phyloP scores from a whole-genome alignment of 2,797 vertebrate genomes.

The Ispidina picta region DNA sequence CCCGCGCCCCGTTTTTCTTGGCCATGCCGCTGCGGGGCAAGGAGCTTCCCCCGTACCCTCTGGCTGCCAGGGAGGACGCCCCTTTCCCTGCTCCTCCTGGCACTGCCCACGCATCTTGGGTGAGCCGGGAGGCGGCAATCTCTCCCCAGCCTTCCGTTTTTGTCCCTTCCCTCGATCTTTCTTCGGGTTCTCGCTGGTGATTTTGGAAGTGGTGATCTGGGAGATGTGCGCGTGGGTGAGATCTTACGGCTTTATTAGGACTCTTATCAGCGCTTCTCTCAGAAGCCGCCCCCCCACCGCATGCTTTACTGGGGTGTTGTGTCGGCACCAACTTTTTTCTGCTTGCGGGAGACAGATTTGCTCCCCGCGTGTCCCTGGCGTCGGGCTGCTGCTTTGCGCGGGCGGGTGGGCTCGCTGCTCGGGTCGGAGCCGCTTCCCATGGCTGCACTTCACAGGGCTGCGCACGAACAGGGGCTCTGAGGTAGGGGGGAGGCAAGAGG shows the following conservation, averaged over 20 bases:
- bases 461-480: not conserved
- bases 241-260: slow-evolving; percentile 12
- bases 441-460: not conserved
- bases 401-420: not conserved
- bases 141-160: not conserved
- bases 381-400: not conserved
- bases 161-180: not conserved
- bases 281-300: not conserved
- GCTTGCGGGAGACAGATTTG: not conserved
- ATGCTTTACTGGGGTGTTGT: not conserved
- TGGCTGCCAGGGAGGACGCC: not conserved
- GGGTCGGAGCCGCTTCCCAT: not conserved
- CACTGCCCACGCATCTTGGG: not conserved
- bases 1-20: not conserved
- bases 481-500: not conserved
- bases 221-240: slow-evolving; percentile 4
- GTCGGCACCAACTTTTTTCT: slow-evolving; percentile 33
- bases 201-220: slow-evolving; percentile 30
- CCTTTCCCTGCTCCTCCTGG: not conserved
- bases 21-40: not conserved
- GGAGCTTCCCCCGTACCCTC: not conserved
- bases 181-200: not conserved
- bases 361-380: not conserved
- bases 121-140: not conserved
- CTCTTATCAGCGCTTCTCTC: not conserved